phyloP scores from a whole-genome alignment of 2,888 invertebrate species.

The Caenorhabditis sp. region DNA sequence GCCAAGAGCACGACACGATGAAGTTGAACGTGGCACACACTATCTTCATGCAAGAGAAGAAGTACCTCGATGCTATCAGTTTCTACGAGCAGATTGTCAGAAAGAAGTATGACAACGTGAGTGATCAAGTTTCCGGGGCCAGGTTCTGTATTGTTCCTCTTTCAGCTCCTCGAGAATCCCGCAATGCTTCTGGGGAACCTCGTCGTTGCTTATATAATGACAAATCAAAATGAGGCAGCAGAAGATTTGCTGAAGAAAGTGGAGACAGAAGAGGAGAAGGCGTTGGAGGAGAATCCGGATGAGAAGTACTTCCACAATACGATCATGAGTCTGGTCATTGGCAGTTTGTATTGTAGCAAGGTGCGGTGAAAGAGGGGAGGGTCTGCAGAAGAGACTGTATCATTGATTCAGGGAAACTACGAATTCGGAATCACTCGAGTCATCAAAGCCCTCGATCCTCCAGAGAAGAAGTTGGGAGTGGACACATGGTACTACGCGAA shows the following conservation, averaged over 20 bases:
- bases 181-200: slow-evolving; percentile 98
- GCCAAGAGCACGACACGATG: slow-evolving; percentile 97
- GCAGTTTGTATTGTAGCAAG: slow-evolving; percentile 97
- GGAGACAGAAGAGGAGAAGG: slow-evolving; percentile 95
- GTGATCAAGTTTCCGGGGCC: too few species aligned
- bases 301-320: slow-evolving; percentile 96
- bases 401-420: slow-evolving; percentile 89
- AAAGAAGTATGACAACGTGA: too few species aligned
- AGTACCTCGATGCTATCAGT: slow-evolving; percentile 97
- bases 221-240: slow-evolving; percentile 94
- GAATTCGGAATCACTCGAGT: slow-evolving; percentile 98
- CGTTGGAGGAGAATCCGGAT: slow-evolving; percentile 92
- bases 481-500: slow-evolving; percentile 91
- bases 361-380: too few species aligned
- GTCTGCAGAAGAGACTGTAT: too few species aligned
- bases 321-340: slow-evolving; percentile 98
- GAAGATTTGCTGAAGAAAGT: slow-evolving; percentile 93
- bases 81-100: slow-evolving; percentile 98
- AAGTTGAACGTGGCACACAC: slow-evolving; percentile 98
- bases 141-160: too few species aligned
- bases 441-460: slow-evolving; percentile 96
- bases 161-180: slow-evolving; percentile 90
- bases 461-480: slow-evolving; percentile 94
- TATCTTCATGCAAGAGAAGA: slow-evolving; percentile 95
- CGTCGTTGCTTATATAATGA: slow-evolving; percentile 99